These are phyloP conservation scores for Digitonthophagus gazella DNA, from an alignment of 2,888 invertebrate species.

Conservation along the genomic window DNA sequence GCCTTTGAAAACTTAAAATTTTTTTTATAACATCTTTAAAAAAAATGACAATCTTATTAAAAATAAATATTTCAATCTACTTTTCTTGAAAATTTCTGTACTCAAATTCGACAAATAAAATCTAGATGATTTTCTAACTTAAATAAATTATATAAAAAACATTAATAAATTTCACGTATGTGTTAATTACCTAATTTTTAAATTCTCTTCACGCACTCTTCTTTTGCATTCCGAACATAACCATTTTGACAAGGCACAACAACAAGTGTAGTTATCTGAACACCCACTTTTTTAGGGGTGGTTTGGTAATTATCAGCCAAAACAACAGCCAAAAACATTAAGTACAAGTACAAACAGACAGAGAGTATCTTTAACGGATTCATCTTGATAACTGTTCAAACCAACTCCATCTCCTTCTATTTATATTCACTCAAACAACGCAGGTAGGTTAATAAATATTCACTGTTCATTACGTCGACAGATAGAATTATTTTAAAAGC, in stretches of 20 bases:
- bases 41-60: no score
- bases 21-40: no score
- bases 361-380: neutral
- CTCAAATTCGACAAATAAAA: no score
- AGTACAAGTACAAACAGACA: neutral
- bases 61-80: no score
- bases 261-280: conserved; percentile 4
- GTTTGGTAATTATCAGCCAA: neutral
- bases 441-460: no score
- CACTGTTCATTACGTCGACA: no score
- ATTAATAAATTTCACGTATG: no score
- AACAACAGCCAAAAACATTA: neutral
- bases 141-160: no score
- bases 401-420: neutral
- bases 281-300: neutral
- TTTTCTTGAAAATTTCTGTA: no score
- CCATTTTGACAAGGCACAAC: conserved; percentile 24
- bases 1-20: no score
- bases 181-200: conserved; percentile 19
- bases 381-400: neutral
- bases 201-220: conserved; percentile 17
- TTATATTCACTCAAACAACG: no score
- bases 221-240: conserved; percentile 21
- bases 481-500: no score
- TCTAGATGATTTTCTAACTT: neutral